Percentiles rank a stretch among this genome's conserved stretches.
phyloP scores from a whole-genome alignment of 2,888 invertebrate species.

The Saturnia japonica region DNA sequence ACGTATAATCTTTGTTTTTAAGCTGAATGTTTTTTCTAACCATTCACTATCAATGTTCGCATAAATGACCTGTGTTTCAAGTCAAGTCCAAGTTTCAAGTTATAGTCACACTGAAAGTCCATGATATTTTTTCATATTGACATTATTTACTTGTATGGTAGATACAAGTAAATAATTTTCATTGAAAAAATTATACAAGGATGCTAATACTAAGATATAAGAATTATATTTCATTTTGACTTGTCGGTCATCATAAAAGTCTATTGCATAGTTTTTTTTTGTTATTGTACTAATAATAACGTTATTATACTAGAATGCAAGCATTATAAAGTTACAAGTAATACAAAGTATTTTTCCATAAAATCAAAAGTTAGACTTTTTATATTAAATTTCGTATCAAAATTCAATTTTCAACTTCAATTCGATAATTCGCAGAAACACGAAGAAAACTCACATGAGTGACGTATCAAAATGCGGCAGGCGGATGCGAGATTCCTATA shows the following conservation, averaged over 20 bases:
- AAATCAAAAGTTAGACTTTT: background rate
- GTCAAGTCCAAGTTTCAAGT: too few species aligned
- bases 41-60: too few species aligned
- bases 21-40: background rate
- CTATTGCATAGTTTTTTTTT: background rate
- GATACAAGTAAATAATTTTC: background rate
- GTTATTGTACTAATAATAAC: background rate
- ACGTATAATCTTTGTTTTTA: background rate
- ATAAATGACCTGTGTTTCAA: background rate
- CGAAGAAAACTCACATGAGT: slow-evolving; percentile 72
- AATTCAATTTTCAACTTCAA: slow-evolving; percentile 55
- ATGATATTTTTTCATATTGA: background rate
- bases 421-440: slow-evolving; percentile 48
- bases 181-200: background rate
- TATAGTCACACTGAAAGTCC: background rate
- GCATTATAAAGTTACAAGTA: background rate
- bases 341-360: background rate
- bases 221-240: background rate
- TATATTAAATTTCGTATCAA: slow-evolving; percentile 9
- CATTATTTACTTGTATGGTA: background rate
- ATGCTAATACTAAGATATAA: too few species aligned
- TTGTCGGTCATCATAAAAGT: background rate
- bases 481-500: slow-evolving; percentile 51
- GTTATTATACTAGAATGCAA: background rate
- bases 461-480: slow-evolving; percentile 70